These are phyloP conservation scores for Scaptomyza pallida DNA, from an alignment of 1,140 invertebrate genomes.

Conservation along the genomic window DNA sequence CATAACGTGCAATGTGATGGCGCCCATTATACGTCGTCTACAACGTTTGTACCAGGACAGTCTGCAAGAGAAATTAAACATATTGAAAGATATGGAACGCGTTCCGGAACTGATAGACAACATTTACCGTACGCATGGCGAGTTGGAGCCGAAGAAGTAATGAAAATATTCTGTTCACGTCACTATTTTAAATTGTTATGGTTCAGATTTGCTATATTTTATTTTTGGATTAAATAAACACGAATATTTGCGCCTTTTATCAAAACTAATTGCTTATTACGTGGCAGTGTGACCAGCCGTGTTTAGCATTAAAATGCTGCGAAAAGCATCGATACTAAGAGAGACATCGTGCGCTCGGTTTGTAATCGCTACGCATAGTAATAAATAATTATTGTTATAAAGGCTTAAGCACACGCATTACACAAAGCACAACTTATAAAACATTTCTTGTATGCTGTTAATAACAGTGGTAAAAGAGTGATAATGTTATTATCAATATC, in stretches of 20 bases:
- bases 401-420: too few relatives aligned
- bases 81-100: slow-evolving; percentile 54
- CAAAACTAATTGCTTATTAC: not conserved
- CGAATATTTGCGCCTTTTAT: not conserved
- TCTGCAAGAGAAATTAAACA: slow-evolving; percentile 49
- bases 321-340: not conserved
- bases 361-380: not conserved
- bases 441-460: slow-evolving; percentile 15
- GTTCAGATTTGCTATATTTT: slow-evolving; percentile 10
- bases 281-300: slow-evolving; percentile 12
- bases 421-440: not conserved
- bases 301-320: not conserved
- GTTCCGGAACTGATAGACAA: slow-evolving; percentile 41
- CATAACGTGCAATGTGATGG: slow-evolving; percentile 47
- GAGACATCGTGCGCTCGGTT: not conserved
- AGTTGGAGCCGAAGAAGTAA: not conserved
- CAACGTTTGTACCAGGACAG: slow-evolving; percentile 59
- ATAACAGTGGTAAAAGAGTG: slow-evolving; percentile 23
- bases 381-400: not conserved
- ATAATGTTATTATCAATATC: slow-evolving; percentile 1
- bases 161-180: too few relatives aligned
- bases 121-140: slow-evolving; percentile 13
- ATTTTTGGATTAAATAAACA: slow-evolving; percentile 23
- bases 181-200: not conserved
- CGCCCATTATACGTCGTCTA: slow-evolving; percentile 54